A percentile compares a stretch with the other conserved stretches of the same genome.
phyloP scores from a whole-genome alignment of 2,888 invertebrate species.

The Timema podura region DNA sequence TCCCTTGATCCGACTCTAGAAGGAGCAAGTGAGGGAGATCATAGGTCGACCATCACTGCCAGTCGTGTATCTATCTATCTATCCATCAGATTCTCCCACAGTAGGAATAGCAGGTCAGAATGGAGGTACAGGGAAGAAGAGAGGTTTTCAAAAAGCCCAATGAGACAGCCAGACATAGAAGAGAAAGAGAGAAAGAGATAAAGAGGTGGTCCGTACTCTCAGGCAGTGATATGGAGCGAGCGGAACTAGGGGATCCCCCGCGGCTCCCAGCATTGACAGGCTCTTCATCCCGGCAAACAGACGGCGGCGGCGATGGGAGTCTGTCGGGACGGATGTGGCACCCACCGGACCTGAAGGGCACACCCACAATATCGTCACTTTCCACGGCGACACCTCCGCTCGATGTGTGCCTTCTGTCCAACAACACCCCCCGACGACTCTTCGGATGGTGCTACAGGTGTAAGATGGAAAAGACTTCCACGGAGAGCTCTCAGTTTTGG shows the following conservation, averaged over 20 bases:
- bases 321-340: slow-evolving; percentile 5
- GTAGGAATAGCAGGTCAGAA: not conserved
- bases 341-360: slow-evolving; percentile 13
- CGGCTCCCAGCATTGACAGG: slow-evolving; percentile 68
- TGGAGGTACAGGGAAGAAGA: not conserved
- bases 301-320: slow-evolving; percentile 55
- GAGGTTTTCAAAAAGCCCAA: not conserved
- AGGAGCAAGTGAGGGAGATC: no score
- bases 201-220: slow-evolving; percentile 63
- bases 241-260: slow-evolving; percentile 41
- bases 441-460: no score
- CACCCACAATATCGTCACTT: not conserved
- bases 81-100: no score
- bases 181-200: slow-evolving; percentile 11
- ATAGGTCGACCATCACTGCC: no score
- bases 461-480: not conserved
- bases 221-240: slow-evolving; percentile 77
- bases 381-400: not conserved
- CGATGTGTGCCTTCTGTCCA: not conserved
- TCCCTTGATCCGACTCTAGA: no score
- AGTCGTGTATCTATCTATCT: no score
- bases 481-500: not conserved
- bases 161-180: slow-evolving; percentile 12
- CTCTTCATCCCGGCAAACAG: slow-evolving; percentile 79
- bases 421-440: not conserved